Evolutionary conservation across 2,113 vertebrate species (phyloP), one percentile per base, ranked within the genome.

Genomic region (Equus quagga): DNA sequence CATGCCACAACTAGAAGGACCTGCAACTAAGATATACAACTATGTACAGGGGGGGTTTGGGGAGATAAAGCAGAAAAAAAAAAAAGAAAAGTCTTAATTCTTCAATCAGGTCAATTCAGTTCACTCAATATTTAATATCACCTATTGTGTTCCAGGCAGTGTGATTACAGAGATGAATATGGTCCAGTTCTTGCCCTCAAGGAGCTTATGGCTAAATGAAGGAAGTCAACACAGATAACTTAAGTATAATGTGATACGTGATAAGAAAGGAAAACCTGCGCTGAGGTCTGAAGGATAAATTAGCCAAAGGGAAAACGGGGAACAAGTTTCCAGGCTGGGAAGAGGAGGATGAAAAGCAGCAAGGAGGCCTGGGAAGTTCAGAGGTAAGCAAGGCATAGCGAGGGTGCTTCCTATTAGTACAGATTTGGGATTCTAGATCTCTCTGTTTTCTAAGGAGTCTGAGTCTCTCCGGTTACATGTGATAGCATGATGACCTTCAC

Each of bases 261-360:
- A 51, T 51, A 87, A 91, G 58, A 92, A 75, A 96, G 58, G 33
- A 89, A 96, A 62, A 17, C n/a, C 56, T 28, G 7, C 33, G 46
- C 69, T 94, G 72, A 84, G 23, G 5, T 10, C 46, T 65, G 76
- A 90, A 92, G 26, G 56, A 76, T 83, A 91, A 96, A 82, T 64
- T 89, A 93, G 56, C 54, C 56, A 41, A 92, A 90, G 36, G 75
- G 92, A 93, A 31, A 94, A 95, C 88, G 49, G 28, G 17, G 26
- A 87, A 64, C 6, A 69, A 18, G 33, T 85, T 76, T 96, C 58
- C 28, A 75, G 56, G 12, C 14, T 96, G 73, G 46, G 58, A 88
- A 92, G 56, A 81, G 75, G 33, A 85, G 41, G 13, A 73, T 51
- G 15, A 89, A 92, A 85, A 44, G 33, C 54, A 92, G 24, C 13